These are phyloP conservation scores for Micromussa lordhowensis DNA, from an alignment of 92 coral and sea anemone species.

Conservation along the genomic window DNA sequence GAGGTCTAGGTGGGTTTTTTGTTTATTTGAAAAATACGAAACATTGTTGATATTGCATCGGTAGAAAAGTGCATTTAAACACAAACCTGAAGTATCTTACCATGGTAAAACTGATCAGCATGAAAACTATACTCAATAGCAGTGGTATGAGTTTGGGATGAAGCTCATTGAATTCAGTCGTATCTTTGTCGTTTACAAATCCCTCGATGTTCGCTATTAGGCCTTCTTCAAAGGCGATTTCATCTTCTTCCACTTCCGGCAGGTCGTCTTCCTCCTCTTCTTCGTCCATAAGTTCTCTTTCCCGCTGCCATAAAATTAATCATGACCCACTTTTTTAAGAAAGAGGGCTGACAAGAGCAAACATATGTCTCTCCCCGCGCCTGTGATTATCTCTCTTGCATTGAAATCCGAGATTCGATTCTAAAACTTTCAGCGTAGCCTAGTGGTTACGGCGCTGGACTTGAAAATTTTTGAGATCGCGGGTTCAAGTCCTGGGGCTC, in stretches of 20 bases:
- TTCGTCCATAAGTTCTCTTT: slow-evolving; percentile 10
- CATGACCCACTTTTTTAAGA: background rate
- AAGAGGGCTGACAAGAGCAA: background rate
- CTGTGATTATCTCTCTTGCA: too few relatives aligned
- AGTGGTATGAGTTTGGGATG: slow-evolving; percentile 42
- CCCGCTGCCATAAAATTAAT: slow-evolving; percentile 4
- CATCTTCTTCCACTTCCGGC: slow-evolving; percentile 33
- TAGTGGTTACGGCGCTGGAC: too few relatives aligned
- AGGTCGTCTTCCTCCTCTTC: slow-evolving; percentile 26
- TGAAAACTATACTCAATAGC: slow-evolving; percentile 6
- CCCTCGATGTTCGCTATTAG: background rate
- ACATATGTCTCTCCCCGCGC: background rate
- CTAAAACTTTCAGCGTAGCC: too few relatives aligned
- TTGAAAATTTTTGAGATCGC: too few relatives aligned
- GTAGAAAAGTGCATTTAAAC: too few relatives aligned
- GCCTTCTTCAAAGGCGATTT: slow-evolving; percentile 14
- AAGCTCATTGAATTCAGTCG: background rate
- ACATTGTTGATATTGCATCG: too few relatives aligned
- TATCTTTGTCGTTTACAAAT: background rate
- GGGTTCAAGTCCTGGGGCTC: too few relatives aligned
- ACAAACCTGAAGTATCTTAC: background rate
- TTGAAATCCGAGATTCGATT: too few relatives aligned
- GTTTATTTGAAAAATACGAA: too few relatives aligned
- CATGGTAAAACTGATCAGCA: slow-evolving; percentile 1
- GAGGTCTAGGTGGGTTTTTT: too few relatives aligned